Evolutionary conservation across 2,888 invertebrate genomes (phyloP).

Genomic region (Archips crataeganus): DNA sequence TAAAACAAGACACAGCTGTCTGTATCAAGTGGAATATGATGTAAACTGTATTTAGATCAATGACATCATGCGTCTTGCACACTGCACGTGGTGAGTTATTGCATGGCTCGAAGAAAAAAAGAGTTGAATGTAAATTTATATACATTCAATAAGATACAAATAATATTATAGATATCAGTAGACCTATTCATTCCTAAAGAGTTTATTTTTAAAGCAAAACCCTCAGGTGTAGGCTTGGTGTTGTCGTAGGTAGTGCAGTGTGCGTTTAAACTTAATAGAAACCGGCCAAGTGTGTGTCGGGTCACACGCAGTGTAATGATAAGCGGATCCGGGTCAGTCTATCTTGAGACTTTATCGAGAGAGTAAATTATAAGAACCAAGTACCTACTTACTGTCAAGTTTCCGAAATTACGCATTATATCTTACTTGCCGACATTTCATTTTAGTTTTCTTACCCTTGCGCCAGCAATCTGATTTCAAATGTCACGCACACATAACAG

Average conservation of each 20-base stretch:
- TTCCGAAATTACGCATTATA: no score
- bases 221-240: not conserved
- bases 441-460: not conserved
- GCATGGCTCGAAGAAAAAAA: not conserved
- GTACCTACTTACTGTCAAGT: no score
- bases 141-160: not conserved
- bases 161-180: constrained; percentile 5
- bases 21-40: not conserved
- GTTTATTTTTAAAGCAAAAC: not conserved
- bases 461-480: constrained; percentile 10
- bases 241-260: not conserved
- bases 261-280: not conserved
- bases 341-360: no score
- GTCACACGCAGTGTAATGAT: no score
- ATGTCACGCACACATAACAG: constrained; percentile 25
- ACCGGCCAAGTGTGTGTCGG: no score
- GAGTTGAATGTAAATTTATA: constrained; percentile 4
- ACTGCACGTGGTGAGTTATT: constrained; percentile 28
- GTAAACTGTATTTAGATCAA: constrained; percentile 15
- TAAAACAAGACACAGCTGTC: not conserved
- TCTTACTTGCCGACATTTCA: not conserved
- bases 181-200: not conserved
- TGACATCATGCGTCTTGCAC: constrained; percentile 18
- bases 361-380: not conserved
- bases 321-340: no score